Percentiles rank a stretch among this genome's conserved stretches.
Evolutionary conservation across 2,888 invertebrate species (phyloP).

Genomic region (Tetragonisca angustula): DNA sequence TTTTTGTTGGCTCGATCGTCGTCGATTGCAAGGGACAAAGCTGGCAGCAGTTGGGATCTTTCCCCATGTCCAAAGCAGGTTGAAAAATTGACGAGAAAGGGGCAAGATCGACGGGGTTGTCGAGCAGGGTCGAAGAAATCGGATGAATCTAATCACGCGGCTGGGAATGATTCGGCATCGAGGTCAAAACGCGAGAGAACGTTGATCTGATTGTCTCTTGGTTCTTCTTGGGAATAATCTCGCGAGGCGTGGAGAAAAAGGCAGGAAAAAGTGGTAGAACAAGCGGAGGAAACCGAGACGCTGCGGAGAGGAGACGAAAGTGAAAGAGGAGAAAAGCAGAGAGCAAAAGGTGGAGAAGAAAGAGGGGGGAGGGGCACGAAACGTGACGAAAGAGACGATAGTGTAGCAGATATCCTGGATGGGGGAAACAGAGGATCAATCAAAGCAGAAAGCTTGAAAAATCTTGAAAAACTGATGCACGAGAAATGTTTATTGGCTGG

Average conservation of each 20-base stretch:
- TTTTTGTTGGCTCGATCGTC: constrained; percentile 10
- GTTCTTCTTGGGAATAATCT: background rate
- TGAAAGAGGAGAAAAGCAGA: constrained; percentile 6
- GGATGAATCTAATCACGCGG: background rate
- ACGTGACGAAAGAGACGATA: background rate
- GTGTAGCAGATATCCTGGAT: constrained; percentile 3
- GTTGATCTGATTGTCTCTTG: background rate
- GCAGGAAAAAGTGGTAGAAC: background rate
- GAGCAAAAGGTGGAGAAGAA: background rate
- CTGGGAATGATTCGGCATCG: background rate
- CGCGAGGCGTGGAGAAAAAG: background rate
- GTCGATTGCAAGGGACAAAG: background rate
- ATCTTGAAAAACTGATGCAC: constrained; percentile 45
- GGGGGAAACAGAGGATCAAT: constrained; percentile 53
- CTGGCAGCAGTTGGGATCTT: background rate
- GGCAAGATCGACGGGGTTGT: background rate
- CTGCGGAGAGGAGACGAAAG: background rate
- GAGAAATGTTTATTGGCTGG: constrained; percentile 68
- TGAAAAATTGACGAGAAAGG: background rate
- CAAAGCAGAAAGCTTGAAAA: constrained; percentile 67
- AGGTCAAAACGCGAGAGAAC: background rate
- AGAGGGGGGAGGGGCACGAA: background rate
- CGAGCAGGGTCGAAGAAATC: background rate
- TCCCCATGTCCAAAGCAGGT: too few species aligned
- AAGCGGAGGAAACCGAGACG: background rate